These are phyloP conservation scores for Odontothrips loti DNA, from an alignment of 2,888 invertebrate species.

Conservation along the genomic window DNA sequence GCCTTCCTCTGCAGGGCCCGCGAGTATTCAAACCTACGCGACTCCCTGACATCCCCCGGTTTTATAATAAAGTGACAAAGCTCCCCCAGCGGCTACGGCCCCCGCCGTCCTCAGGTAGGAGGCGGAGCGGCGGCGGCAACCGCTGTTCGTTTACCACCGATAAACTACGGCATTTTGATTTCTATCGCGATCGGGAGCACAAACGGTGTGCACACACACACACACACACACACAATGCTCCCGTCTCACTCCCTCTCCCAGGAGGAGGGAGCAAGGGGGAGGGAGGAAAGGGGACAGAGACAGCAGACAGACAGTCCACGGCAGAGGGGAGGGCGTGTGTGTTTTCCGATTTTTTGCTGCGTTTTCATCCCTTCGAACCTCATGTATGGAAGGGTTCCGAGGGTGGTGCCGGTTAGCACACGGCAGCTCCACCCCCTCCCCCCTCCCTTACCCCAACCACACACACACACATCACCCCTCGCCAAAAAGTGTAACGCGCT, in stretches of 20 bases:
- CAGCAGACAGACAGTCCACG: too few relatives aligned
- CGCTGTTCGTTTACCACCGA: not conserved
- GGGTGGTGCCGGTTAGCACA: too few relatives aligned
- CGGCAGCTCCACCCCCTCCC: too few relatives aligned
- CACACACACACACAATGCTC: too few relatives aligned
- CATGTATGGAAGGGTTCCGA: not conserved
- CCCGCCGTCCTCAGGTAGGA: not conserved
- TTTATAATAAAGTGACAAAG: not conserved
- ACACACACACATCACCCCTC: not conserved
- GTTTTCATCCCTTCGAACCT: not conserved
- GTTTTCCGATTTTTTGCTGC: not conserved
- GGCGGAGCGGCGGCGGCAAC: not conserved
- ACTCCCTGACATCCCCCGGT: too few relatives aligned
- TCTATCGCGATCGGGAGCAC: not conserved
- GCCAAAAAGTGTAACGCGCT: not conserved
- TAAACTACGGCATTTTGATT: not conserved
- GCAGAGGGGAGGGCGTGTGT: not conserved
- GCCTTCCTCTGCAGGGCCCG: too few relatives aligned
- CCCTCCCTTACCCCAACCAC: not conserved
- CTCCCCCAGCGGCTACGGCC: not conserved
- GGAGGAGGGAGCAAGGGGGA: not conserved
- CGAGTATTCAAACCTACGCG: too few relatives aligned
- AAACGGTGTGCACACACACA: too few relatives aligned
- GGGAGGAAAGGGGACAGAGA: not conserved
- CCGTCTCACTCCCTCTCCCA: not conserved